These are phyloP conservation scores for Tragopan temminckii DNA, from an alignment of 2,797 vertebrate genomes.

Conservation along the genomic window DNA sequence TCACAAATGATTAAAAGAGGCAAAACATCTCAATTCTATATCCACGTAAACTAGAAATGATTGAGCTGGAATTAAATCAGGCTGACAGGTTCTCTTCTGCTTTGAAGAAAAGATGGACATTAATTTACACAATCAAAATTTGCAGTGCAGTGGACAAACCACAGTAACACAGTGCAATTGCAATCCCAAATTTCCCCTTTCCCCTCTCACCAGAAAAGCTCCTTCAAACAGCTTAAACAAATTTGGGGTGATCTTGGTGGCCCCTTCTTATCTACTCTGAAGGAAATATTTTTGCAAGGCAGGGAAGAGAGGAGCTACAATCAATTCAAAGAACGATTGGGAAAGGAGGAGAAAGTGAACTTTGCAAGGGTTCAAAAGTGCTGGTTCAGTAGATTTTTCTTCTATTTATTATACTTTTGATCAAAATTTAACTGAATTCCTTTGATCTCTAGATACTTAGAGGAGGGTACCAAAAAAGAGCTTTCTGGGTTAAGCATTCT, in stretches of 20 bases:
- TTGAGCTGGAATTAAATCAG: neutral
- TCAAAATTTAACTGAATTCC: neutral
- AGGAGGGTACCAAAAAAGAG: neutral
- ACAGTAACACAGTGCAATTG: neutral
- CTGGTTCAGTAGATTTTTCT: neutral
- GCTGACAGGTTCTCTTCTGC: neutral
- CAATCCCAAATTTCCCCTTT: neutral
- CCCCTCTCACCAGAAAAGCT: neutral
- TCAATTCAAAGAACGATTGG: neutral
- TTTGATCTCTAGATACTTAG: neutral
- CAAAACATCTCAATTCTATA: neutral
- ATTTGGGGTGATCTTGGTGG: neutral
- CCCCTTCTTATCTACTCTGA: neutral
- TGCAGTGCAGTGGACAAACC: neutral
- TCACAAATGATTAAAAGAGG: slow-evolving; percentile 19
- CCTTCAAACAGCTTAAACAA: neutral
- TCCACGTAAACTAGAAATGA: neutral
- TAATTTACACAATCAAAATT: neutral
- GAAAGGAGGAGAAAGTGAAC: accelerated
- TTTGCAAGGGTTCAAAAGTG: neutral
- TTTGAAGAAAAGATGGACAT: neutral
- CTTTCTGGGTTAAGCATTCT: neutral
- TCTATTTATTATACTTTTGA: neutral
- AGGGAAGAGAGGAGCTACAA: neutral
- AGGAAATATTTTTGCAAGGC: neutral